Evolutionary conservation across 1,140 invertebrate species (phyloP), one percentile per base, ranked within the genome.

Genomic region (Drosophila rhopaloa): DNA sequence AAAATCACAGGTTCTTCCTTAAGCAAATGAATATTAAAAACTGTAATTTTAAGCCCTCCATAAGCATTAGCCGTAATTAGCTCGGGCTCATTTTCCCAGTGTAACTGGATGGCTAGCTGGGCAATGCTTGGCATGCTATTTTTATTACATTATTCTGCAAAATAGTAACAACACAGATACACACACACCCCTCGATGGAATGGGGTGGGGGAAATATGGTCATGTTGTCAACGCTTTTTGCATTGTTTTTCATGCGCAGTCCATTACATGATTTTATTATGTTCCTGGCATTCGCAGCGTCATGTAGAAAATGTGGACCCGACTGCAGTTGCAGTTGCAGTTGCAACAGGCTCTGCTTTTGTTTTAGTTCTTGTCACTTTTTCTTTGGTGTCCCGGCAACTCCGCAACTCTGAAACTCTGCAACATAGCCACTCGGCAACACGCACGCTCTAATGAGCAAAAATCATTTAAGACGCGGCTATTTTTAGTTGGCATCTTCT

Each of bases 201-300:
- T 46, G 16, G 44, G 11, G 19, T 9, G 44, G 70, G 38, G 54
- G 38, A 59, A 59, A 68, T 74, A 59, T 77, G 54, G 58, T 56
- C 75, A 61, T 73, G 76, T 89, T 88, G 83, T 89, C 83, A 89
- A 88, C 84, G 83, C 76, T 84, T 83, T 71, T 88, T 88, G 80
- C 84, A 89, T 88, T 88, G 83, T 88, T 89, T 83, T 86, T 88
- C 83, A 88, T 79, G 83, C 83, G 83, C 83, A 88, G 83, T 88
- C 83, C 83, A 88, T 88, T 88, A 88, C 83, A 88, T 88, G 83
- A 88, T 88, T 88, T 88, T 88, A 88, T 88, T 88, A 88, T 88
- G 83, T 88, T 89, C 80, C 83, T 83, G 79, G 83, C 84, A 89
- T 88, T 89, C 73, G 83, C 83, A 88, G 84, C 84, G 83, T 88